These are phyloP conservation scores for Sinodicranocentrus sp. DNA, from an alignment of 2,888 invertebrate genomes.

Conservation along the genomic window DNA sequence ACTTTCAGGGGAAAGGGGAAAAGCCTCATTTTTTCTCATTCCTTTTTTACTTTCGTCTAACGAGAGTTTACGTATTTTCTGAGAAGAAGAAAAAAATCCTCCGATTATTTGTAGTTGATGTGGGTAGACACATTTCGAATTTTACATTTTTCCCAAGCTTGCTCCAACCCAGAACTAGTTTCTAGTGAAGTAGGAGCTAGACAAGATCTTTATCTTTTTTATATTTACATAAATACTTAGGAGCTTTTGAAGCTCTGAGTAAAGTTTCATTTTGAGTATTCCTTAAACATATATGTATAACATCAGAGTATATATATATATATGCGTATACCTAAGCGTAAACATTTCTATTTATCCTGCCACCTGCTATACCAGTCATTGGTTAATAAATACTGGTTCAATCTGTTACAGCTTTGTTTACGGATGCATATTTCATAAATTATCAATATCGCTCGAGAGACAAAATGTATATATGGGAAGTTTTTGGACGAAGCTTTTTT, in stretches of 20 bases:
- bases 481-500: neutral
- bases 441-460: neutral
- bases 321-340: neutral
- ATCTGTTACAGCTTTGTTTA: no score
- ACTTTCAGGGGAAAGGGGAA: neutral
- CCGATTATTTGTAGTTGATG: no score
- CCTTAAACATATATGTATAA: neutral
- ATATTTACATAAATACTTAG: constrained; percentile 24
- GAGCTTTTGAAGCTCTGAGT: neutral
- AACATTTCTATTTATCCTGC: neutral
- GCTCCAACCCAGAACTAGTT: neutral
- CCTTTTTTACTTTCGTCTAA: no score
- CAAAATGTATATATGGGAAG: neutral
- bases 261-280: neutral
- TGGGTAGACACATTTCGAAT: neutral
- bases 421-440: no score
- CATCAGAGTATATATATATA: neutral
- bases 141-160: neutral
- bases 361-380: no score
- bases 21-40: no score
- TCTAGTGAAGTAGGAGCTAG: constrained; percentile 39
- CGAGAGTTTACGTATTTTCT: neutral
- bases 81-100: neutral
- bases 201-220: constrained; percentile 42
- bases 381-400: no score